Conservation (phyloP, 2,113 vertebrate species). For the Drymodes brunneopygia region DNA sequence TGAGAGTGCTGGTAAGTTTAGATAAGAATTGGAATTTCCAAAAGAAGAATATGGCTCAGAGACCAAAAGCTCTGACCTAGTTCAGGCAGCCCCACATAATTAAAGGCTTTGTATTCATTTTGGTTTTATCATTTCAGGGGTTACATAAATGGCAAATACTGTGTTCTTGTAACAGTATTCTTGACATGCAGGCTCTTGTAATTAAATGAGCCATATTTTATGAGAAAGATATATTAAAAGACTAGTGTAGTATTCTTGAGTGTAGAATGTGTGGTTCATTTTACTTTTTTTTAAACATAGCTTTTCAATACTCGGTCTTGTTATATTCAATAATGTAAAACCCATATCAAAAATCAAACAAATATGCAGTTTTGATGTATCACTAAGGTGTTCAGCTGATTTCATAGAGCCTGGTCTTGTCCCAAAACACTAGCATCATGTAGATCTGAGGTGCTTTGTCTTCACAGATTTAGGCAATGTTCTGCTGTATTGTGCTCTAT, state of each 20-base stretch:
- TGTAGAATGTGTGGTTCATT: background rate
- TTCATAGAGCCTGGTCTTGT: background rate
- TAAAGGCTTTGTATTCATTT: background rate
- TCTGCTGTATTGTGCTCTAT: background rate
- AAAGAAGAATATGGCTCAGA: background rate
- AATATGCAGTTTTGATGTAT: background rate
- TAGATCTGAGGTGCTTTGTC: background rate
- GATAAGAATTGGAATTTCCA: background rate
- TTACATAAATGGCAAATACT: background rate
- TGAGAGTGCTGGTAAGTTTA: background rate
- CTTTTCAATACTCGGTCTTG: background rate
- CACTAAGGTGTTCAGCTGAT: background rate
- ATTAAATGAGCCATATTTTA: background rate
- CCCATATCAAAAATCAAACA: background rate
- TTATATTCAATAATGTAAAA: fast-evolving
- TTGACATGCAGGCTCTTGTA: background rate
- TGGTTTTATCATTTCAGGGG: background rate
- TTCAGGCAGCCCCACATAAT: background rate
- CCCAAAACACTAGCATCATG: background rate
- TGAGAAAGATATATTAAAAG: background rate
- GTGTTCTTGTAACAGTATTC: background rate
- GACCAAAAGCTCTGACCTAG: background rate
- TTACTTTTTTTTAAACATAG: background rate
- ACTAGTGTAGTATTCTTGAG: background rate
- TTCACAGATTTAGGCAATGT: background rate